Evolutionary conservation across 2,113 vertebrate species (phyloP), one percentile per base, ranked within the genome.

Genomic region (Zosterops pallidus): DNA sequence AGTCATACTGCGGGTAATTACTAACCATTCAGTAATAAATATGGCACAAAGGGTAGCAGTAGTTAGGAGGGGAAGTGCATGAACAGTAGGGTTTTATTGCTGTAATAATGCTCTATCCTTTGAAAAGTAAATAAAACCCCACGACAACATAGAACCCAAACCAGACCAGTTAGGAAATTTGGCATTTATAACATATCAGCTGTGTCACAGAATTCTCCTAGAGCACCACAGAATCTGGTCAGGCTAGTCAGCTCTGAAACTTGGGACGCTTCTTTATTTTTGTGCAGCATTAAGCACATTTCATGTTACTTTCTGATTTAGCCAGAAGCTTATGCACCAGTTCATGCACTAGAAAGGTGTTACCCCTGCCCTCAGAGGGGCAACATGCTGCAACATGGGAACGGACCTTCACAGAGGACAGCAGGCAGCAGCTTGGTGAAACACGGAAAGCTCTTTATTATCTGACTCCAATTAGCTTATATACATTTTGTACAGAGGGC

Each of bases 101-200:
- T 72, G 6, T 57, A 90, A 81, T 41, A 18, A n/a, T 12, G 4
- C 68, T 81, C 22, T 23, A 69, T 18, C 12, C 6, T 14, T 24
- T 0, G 0, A 86, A 46, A 13, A 28, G 7, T 12, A 14, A 71
- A 71, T 42, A 22, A 39, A 22, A 3, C 0, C 0, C 19, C 20
- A 22, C 13, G 53, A 5, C 15, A 64, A 1, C 31, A n/a, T 3
- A 46, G 63, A 69, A 17, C 10, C 11, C 11, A 49, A 70, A 86
- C 10, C 1, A 68, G 7, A 33, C 6, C 14, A 16, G 2, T 52
- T 60, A 23, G 25, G 50, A 74, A 59, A 92, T 60, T 47, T 81
- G 33, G 19, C 29, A 16, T 79, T 80, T 80, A 15, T 39, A 46
- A 42, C 22, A 1, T 56, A n/a, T 65, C 31, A 71, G 2, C 14